Percentiles rank a stretch among this genome's conserved stretches.
Conservation (phyloP, 2,888 invertebrate species). For the Caenorhabditis uteleia region DNA sequence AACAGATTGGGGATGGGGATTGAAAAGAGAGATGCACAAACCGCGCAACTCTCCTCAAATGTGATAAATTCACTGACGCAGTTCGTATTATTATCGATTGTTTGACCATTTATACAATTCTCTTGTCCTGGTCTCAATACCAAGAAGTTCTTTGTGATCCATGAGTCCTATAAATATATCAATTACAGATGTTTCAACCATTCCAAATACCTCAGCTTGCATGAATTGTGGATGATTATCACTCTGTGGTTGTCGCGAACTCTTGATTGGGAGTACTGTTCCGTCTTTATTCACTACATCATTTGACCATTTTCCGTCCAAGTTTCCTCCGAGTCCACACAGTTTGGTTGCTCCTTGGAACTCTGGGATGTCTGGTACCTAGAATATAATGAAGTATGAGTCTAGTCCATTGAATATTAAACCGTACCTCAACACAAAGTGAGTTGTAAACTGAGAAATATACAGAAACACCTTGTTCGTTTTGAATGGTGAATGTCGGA, state of each 20-base stretch:
- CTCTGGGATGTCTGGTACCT: conserved; percentile 48
- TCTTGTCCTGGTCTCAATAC: conserved; percentile 33
- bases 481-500: conserved; percentile 40
- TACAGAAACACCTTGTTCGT: conserved; percentile 42
- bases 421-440: conserved; percentile 50
- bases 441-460: conserved; percentile 37
- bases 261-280: conserved; percentile 26
- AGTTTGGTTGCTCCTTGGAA: conserved; percentile 48
- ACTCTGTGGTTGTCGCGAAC: conserved; percentile 18
- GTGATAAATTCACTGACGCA: conserved; percentile 34
- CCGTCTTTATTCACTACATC: conserved; percentile 47
- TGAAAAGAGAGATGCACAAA: conserved; percentile 19
- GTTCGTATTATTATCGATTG: conserved; percentile 41
- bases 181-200: background rate
- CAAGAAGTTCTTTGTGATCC: conserved; percentile 51
- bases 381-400: too few species aligned
- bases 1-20: conserved; percentile 3
- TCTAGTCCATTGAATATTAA: conserved; percentile 48
- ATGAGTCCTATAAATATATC: conserved; percentile 33
- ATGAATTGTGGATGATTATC: conserved; percentile 27
- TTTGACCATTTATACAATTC: conserved; percentile 44
- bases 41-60: conserved; percentile 4
- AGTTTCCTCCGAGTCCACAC: conserved; percentile 60
- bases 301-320: conserved; percentile 51
- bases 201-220: conserved; percentile 16